Percentiles rank a stretch among this genome's conserved stretches.
These are phyloP conservation scores for Ramphastos sulfuratus DNA, from an alignment of 2,113 vertebrate genomes.

Conservation along the genomic window DNA sequence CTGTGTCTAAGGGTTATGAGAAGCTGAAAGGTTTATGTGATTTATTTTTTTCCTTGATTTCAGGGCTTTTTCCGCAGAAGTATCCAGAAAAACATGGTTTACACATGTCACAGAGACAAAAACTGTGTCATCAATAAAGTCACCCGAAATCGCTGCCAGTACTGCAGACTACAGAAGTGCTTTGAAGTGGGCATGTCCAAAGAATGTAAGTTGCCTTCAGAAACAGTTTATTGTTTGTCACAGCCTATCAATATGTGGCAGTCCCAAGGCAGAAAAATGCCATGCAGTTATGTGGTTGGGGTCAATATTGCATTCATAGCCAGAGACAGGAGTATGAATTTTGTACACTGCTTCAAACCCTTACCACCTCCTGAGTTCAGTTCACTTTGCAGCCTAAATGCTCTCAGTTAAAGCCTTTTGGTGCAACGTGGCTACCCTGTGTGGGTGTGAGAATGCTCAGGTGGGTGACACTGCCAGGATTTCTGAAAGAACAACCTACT, in stretches of 20 bases:
- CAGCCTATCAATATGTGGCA: background rate
- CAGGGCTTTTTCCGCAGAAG: slow-evolving; percentile 97
- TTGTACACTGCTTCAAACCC: background rate
- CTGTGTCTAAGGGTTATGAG: slow-evolving; percentile 3
- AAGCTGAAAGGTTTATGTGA: slow-evolving; percentile 28
- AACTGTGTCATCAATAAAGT: slow-evolving; percentile 99
- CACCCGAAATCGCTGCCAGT: slow-evolving; percentile 96
- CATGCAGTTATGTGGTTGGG: background rate
- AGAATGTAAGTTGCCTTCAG: slow-evolving; percentile 88
- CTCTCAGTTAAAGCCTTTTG: background rate
- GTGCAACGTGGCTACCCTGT: background rate
- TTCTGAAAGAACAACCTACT: background rate
- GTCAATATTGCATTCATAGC: background rate
- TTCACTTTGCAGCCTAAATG: background rate
- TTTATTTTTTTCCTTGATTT: slow-evolving; percentile 62
- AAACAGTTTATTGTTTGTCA: slow-evolving; percentile 24
- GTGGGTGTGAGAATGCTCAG: background rate
- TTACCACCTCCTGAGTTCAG: background rate
- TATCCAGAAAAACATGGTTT: slow-evolving; percentile 98
- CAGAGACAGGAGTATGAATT: background rate
- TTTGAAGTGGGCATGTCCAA: slow-evolving; percentile 97
- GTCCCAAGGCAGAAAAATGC: background rate
- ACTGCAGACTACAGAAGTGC: slow-evolving; percentile 94
- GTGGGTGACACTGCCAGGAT: background rate
- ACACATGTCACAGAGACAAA: slow-evolving; percentile 95